Percentiles rank a stretch among this genome's conserved stretches.
Evolutionary conservation across 2,797 vertebrate genomes (phyloP).

Genomic region (Lepidocolaptes lacrymiger): DNA sequence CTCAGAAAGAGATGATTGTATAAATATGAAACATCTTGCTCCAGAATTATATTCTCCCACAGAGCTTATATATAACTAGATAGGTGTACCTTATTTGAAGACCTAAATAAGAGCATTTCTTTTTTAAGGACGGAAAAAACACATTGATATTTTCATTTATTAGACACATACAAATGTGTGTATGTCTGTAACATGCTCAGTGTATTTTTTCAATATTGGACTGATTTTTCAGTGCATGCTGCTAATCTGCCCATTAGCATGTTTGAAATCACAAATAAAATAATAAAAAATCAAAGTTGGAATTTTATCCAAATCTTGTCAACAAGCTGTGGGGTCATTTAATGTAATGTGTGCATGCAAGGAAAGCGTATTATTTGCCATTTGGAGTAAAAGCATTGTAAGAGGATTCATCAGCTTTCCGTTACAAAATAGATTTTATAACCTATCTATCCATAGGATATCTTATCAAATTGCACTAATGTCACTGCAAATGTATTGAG

Average conservation of each 20-base stretch:
- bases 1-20: background rate
- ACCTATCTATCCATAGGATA: background rate
- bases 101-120: background rate
- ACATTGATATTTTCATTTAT: background rate
- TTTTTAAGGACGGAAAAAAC: background rate
- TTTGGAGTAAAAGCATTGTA: slow-evolving; percentile 8
- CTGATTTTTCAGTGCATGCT: background rate
- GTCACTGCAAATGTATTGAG: background rate
- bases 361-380: background rate
- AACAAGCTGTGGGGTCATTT: background rate
- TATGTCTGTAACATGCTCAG: rapidly evolving
- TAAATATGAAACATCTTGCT: background rate
- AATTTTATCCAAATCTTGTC: background rate
- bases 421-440: background rate
- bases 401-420: background rate
- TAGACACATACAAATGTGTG: background rate
- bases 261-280: background rate
- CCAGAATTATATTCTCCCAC: background rate
- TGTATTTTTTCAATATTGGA: background rate
- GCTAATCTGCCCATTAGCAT: background rate
- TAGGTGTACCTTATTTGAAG: background rate
- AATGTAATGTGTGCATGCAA: background rate
- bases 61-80: background rate
- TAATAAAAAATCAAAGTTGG: background rate
- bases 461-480: background rate